These are phyloP conservation scores for Hymenochirus boettgeri DNA, from an alignment of 2,113 vertebrate species.

Conservation along the genomic window DNA sequence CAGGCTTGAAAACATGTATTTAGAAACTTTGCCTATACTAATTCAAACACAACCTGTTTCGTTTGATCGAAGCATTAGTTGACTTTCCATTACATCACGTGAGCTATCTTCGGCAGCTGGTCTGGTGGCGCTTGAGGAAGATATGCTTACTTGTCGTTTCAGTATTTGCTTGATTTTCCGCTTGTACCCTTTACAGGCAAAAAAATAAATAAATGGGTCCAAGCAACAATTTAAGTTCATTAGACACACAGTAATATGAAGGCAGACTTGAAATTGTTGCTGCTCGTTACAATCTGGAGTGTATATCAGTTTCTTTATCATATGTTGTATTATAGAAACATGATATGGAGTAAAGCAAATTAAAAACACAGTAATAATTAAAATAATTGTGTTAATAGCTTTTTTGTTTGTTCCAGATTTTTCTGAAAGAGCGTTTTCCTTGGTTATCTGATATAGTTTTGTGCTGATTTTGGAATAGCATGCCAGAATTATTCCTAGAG, in stretches of 20 bases:
- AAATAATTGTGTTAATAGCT: conserved; percentile 85
- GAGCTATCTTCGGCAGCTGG: conserved; percentile 83
- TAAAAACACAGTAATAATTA: conserved; percentile 88
- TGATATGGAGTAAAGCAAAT: conserved; percentile 93
- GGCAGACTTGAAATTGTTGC: conserved; percentile 81
- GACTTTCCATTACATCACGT: conserved; percentile 58
- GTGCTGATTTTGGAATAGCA: conserved; percentile 84
- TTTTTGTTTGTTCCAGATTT: conserved; percentile 88
- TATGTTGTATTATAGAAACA: conserved; percentile 83
- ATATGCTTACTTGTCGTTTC: conserved; percentile 76
- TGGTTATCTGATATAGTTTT: conserved; percentile 80
- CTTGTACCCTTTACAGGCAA: conserved; percentile 96
- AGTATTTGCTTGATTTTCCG: conserved; percentile 84
- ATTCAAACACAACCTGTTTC: no score
- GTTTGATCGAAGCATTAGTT: conserved; percentile 56
- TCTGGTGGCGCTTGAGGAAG: conserved; percentile 80
- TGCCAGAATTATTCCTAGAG: conserved; percentile 75
- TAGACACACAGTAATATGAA: conserved; percentile 85
- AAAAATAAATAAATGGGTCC: conserved; percentile 96
- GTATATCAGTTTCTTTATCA: conserved; percentile 78
- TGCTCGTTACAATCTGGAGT: conserved; percentile 61
- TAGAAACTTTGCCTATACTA: no score
- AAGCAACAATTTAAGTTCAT: conserved; percentile 95
- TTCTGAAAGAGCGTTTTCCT: conserved; percentile 79
- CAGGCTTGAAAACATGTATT: no score